These are phyloP conservation scores for Mythimna lalbum DNA, from an alignment of 2,888 invertebrate species.

Conservation along the genomic window DNA sequence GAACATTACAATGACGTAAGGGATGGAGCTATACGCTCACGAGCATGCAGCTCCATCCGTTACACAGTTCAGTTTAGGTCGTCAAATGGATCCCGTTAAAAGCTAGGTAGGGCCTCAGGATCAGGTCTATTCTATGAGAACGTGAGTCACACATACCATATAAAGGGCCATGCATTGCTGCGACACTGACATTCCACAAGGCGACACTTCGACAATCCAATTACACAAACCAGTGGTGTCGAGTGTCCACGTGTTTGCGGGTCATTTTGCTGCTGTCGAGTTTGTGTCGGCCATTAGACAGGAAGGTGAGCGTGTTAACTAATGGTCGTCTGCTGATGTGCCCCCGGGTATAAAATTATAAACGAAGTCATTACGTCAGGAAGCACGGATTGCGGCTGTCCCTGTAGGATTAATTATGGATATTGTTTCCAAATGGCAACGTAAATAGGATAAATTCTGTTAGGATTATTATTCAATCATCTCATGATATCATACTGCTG, in stretches of 20 bases:
- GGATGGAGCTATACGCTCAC: no score
- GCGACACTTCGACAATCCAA: conserved; percentile 49
- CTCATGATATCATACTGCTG: not conserved
- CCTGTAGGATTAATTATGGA: conserved; percentile 19
- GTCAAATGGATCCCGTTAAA: no score
- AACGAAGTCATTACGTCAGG: conserved; percentile 37
- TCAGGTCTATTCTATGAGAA: not conserved
- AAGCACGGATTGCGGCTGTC: conserved; percentile 24
- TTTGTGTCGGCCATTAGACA: conserved; percentile 36
- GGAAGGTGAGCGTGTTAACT: conserved; percentile 53
- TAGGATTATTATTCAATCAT: not conserved
- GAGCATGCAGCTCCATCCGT: no score
- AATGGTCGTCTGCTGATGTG: conserved; percentile 28
- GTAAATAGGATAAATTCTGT: conserved; percentile 5
- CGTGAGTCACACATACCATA: conserved; percentile 27
- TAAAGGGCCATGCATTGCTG: conserved; percentile 17
- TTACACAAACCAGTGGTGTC: conserved; percentile 52
- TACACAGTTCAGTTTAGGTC: not conserved
- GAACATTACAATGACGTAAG: no score
- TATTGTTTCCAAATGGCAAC: not conserved
- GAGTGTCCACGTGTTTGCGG: conserved; percentile 37
- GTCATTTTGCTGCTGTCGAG: conserved; percentile 36
- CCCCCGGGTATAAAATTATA: conserved; percentile 27
- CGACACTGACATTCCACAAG: conserved; percentile 49
- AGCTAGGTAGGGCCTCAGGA: no score